A percentile compares a stretch with the other conserved stretches of the same genome.
These are phyloP conservation scores for Thunnus albacares DNA, from an alignment of 2,797 vertebrate species.

Conservation along the genomic window DNA sequence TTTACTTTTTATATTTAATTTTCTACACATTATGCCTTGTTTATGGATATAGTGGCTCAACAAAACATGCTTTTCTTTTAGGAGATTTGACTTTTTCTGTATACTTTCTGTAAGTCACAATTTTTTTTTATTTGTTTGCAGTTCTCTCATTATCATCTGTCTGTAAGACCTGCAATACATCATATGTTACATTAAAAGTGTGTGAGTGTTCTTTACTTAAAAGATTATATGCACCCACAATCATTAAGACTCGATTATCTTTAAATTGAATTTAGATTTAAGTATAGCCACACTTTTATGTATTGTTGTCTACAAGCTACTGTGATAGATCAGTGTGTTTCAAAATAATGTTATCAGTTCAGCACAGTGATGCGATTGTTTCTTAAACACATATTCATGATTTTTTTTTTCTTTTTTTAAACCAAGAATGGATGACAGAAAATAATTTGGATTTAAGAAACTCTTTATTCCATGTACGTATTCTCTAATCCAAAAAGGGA, in stretches of 20 bases:
- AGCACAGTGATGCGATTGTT: not conserved
- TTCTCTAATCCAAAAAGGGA: not conserved
- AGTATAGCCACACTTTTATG: not conserved
- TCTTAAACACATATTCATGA: not conserved
- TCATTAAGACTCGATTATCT: not conserved
- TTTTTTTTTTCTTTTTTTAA: not conserved
- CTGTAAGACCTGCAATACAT: not conserved
- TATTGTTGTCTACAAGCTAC: not conserved
- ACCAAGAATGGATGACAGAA: not conserved
- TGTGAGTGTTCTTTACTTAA: not conserved
- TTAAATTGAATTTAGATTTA: not conserved
- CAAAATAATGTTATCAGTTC: not conserved
- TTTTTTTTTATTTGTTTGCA: not conserved
- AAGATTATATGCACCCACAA: not conserved
- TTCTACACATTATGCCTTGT: not conserved
- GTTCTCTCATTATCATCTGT: not conserved
- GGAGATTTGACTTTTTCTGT: not conserved
- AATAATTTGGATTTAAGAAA: not conserved
- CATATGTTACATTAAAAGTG: not conserved
- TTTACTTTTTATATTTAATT: not conserved
- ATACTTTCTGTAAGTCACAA: not conserved
- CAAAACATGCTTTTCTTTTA: not conserved
- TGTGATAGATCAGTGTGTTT: not conserved
- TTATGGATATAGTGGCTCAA: not conserved
- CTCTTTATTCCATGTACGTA: not conserved